A percentile compares a stretch with the other conserved stretches of the same genome.
phyloP scores from a whole-genome alignment of 23 tunicate genomes.

The Ciona savignyi region DNA sequence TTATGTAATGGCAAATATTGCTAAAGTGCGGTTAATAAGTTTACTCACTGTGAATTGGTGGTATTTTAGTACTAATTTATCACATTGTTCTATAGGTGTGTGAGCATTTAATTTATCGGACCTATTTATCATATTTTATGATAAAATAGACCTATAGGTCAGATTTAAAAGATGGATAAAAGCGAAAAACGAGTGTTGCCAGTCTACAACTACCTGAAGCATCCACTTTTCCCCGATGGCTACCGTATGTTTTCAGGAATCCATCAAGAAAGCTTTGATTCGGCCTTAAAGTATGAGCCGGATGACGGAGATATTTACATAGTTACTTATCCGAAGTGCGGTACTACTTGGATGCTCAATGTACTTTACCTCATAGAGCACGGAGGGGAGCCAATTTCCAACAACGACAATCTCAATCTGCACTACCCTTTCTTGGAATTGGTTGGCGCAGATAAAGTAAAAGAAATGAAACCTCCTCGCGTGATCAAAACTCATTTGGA shows the following conservation, averaged over 20 bases:
- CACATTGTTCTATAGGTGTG: no score
- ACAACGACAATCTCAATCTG: background rate
- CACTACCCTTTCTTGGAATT: slow-evolving; percentile 2
- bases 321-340: slow-evolving; percentile 20
- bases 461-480: slow-evolving; percentile 2
- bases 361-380: slow-evolving; percentile 7
- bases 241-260: background rate
- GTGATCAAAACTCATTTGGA: slow-evolving; percentile 11
- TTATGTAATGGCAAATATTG: no score
- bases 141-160: no score
- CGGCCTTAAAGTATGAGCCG: background rate
- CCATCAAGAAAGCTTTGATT: background rate
- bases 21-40: no score
- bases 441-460: background rate
- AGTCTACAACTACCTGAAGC: background rate
- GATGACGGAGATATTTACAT: slow-evolving; percentile 10
- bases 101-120: no score
- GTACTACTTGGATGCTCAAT: slow-evolving; percentile 17
- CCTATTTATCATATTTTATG: no score
- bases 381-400: background rate
- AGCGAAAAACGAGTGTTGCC: no score
- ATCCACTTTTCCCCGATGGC: background rate
- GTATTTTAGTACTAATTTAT: no score
- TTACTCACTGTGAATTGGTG: no score
- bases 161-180: no score